Evolutionary conservation across 2,888 invertebrate genomes (phyloP), one percentile per base, ranked within the genome.

Genomic region (Tachystola acroxantha): DNA sequence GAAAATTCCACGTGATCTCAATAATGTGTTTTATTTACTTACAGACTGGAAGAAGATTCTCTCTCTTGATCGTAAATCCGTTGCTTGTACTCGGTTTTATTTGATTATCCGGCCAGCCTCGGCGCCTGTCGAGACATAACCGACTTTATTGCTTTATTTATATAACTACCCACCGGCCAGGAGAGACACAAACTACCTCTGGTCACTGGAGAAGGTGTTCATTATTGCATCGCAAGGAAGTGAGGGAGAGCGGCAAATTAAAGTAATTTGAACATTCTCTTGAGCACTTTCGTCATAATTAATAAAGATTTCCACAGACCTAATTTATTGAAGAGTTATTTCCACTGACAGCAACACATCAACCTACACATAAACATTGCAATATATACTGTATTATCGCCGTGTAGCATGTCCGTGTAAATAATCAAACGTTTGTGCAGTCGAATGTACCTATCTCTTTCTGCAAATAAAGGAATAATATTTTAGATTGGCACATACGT

Each of bases 121-220:
- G 64, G 64, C 65, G 66, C 67, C 64, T 59, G 61, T 37, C 54
- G 46, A 53, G 58, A 64, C 54, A 65, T 73, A 67, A 73, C 65
- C 43, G 42, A 48, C 54, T 75, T 76, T 76, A 76, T 70, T 57
- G 62, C 68, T 65, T 64, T 64, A 65, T 64, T 70, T 63, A 64
- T 32, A 39, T 34, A 36, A 39, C 39, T 34, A 29, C 25, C 36
- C 25, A 16, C 24, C 31, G 28, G 32, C 19, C 32, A 24, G 36
- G 28, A 22, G 9, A 33, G 36, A 29, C 22, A 12, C 16, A 11
- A 34, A 31, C 30, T 42, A 36, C 43, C 38, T 34, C 25, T 29
- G 40, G 40, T 39, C 34, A 11, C 14, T 40, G 34, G 37, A 43
- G 10, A 24, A 42, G 42, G 41, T 3, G 16, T 36, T 30, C 29